Evolutionary conservation across 1,140 invertebrate genomes (phyloP).

Genomic region (Conus betulinus): DNA sequence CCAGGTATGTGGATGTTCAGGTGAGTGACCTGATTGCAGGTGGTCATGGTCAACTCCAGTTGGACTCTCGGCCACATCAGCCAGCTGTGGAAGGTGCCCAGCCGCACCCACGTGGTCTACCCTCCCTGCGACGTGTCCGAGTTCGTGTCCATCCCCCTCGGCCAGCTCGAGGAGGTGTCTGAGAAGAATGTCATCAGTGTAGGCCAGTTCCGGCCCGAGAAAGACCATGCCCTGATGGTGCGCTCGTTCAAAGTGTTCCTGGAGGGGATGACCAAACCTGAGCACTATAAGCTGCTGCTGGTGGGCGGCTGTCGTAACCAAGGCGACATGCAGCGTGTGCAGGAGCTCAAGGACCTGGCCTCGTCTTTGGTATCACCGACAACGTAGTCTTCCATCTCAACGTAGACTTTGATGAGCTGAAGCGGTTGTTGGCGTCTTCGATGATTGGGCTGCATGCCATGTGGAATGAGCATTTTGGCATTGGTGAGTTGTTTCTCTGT

Average conservation of each 20-base stretch:
- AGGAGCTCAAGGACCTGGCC: slow-evolving; percentile 88
- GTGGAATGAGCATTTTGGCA: slow-evolving; percentile 99
- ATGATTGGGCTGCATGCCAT: slow-evolving; percentile 96
- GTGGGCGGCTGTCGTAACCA: slow-evolving; percentile 93
- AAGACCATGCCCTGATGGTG: slow-evolving; percentile 92
- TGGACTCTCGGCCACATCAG: slow-evolving; percentile 97
- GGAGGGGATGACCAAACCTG: slow-evolving; percentile 76
- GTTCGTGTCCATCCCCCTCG: slow-evolving; percentile 77
- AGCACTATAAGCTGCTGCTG: slow-evolving; percentile 77
- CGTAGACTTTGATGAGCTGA: slow-evolving; percentile 87
- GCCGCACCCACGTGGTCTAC: slow-evolving; percentile 89
- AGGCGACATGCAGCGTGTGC: slow-evolving; percentile 88
- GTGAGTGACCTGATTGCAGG: not conserved
- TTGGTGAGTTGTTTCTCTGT: slow-evolving; percentile 79
- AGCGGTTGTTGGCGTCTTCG: slow-evolving; percentile 83
- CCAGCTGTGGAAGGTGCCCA: slow-evolving; percentile 86
- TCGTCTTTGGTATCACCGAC: slow-evolving; percentile 89
- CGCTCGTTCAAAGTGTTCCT: slow-evolving; percentile 88
- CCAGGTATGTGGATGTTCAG: not conserved
- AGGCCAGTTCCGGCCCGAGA: slow-evolving; percentile 98
- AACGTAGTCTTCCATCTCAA: slow-evolving; percentile 87
- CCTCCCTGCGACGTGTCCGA: slow-evolving; percentile 94
- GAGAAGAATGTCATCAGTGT: slow-evolving; percentile 87
- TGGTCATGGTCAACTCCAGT: slow-evolving; percentile 95
- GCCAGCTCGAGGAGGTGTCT: not conserved